These are phyloP conservation scores for Platysternon megacephalum DNA, from an alignment of 2,113 vertebrate species.

Conservation along the genomic window DNA sequence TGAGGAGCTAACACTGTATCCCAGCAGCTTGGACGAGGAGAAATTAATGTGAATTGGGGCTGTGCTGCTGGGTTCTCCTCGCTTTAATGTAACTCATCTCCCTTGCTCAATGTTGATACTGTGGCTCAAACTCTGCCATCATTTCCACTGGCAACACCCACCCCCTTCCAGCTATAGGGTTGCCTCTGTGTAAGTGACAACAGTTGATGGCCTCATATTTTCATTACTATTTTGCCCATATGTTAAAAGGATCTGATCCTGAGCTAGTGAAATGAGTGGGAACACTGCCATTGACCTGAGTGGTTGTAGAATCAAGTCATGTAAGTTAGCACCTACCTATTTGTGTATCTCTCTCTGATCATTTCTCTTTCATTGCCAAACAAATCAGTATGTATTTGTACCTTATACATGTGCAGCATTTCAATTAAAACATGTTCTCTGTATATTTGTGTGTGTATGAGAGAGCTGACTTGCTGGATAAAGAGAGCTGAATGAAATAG, in stretches of 20 bases:
- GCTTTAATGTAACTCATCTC: no score
- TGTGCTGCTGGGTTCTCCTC: background rate
- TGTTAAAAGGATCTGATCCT: background rate
- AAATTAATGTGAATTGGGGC: background rate
- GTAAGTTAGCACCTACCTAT: background rate
- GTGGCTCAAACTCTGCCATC: background rate
- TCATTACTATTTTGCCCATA: fast-evolving
- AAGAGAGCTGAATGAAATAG: background rate
- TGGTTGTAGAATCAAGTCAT: background rate
- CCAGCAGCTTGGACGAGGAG: background rate
- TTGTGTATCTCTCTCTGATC: background rate
- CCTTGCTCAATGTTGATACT: background rate
- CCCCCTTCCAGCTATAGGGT: background rate
- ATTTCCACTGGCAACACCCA: background rate
- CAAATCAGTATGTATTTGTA: fast-evolving
- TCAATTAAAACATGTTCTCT: background rate
- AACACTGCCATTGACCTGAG: background rate
- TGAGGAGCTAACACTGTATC: background rate
- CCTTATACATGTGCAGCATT: background rate
- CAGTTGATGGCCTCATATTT: no score
- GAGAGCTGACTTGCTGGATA: background rate
- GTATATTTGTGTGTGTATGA: fast-evolving
- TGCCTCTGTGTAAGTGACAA: background rate
- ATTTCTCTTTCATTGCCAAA: fast-evolving
- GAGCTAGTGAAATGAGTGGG: background rate